Evolutionary conservation across 92 coral and sea anemone species (phyloP), one percentile per base, ranked within the genome.

Genomic region (Phymanthus crucifer): DNA sequence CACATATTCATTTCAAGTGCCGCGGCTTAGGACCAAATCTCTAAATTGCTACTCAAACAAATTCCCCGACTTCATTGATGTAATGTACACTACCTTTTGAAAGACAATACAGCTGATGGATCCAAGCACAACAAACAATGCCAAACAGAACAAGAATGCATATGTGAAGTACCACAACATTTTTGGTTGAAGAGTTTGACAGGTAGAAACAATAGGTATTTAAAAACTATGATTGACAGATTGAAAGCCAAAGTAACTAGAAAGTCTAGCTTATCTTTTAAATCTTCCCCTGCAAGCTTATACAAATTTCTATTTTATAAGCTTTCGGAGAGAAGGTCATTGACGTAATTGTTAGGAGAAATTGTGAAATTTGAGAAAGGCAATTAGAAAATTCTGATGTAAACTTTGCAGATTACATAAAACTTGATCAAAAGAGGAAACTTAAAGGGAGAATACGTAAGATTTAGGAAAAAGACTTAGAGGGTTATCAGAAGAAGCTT

Each of bases 31-130:
- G 70, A 8, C 4, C 70, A 19, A 38, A 57, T 75, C 68, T 57
- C 40, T 40, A 61, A 77, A 77, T 77, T 64, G 56, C 72, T 77
- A 27, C 65, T 35, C 57, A 77, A 61, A 77, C 48, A 77, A 23
- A 18, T n/a, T 7, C 46, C 23, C 38, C 14, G 35, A 57, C 40
- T 36, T 69, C 1, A 69, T 76, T 75, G 33, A 40, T 11, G n/a
- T 26, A 76, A 56, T 33, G 40, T 56, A 19, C 14, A 24, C 26
- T 21, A 57, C n/a, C 66, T 19, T 57, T 24, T 57, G 66, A 26
- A 17, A 61, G 68, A 61, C 68, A 61, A 29, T 61, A 61, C 17
- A 27, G 10, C 32, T 61, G 68, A 45, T 64, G 58, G 58, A 18
- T 40, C 81, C 73, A 69, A 38, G 45, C 68, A 61, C 32, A 27